Conservation (phyloP, 2,113 vertebrate genomes). For the Chloropsis cyanopogon region DNA sequence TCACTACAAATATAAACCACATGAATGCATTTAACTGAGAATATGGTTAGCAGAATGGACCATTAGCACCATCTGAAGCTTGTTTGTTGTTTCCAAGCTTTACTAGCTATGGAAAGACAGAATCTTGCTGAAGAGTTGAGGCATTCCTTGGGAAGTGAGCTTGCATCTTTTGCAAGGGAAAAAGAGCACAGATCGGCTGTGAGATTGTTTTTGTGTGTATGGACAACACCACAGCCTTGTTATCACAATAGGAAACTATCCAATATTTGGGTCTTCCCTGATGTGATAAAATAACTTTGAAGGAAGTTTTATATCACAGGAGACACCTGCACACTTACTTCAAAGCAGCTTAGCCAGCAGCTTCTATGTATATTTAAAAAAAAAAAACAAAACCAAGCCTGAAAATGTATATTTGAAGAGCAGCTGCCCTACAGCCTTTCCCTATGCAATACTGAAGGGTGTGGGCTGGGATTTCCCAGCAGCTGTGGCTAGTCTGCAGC, state of each 20-base stretch:
- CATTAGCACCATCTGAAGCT: conserved; percentile 40
- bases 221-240: background rate
- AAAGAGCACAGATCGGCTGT: background rate
- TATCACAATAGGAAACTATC: background rate
- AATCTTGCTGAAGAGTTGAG: background rate
- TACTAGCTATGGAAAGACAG: background rate
- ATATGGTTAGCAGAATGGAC: conserved; percentile 15
- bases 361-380: background rate
- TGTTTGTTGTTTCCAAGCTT: conserved; percentile 10
- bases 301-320: background rate
- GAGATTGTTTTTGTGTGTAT: background rate
- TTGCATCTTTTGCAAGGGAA: background rate
- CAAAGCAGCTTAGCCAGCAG: background rate
- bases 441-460: background rate
- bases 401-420: background rate
- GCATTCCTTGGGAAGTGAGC: background rate
- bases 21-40: conserved; percentile 31
- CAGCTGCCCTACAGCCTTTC: background rate
- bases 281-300: background rate
- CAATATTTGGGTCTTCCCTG: background rate
- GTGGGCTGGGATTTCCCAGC: background rate
- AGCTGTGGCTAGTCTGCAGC: background rate
- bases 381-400: too few species aligned
- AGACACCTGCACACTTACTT: background rate
- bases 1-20: conserved; percentile 1